Conservation (phyloP, 1,140 invertebrate species). For the Scaptomyza hsui region DNA sequence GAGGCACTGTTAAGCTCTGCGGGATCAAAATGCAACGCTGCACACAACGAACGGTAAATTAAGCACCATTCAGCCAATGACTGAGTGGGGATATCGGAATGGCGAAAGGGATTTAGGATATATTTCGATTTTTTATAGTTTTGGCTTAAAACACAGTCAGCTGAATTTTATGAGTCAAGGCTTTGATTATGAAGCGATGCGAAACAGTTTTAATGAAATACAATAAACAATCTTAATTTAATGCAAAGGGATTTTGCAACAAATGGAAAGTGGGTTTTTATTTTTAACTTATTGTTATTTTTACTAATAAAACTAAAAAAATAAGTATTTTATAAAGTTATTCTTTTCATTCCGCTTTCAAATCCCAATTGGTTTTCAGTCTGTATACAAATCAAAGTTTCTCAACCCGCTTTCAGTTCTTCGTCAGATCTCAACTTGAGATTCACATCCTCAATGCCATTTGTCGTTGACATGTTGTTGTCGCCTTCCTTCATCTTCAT, state of each 20-base stretch:
- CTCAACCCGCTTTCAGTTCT: slow-evolving; percentile 7
- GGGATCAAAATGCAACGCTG: slow-evolving; percentile 51
- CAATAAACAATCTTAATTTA: slow-evolving; percentile 69
- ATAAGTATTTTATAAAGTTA: too few relatives aligned
- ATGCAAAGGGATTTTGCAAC: slow-evolving; percentile 47
- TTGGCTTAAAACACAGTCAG: slow-evolving; percentile 34
- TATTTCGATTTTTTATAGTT: slow-evolving; percentile 62
- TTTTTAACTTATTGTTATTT: too few relatives aligned
- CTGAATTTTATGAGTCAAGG: slow-evolving; percentile 24
- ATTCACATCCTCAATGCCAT: slow-evolving; percentile 59
- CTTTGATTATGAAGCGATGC: slow-evolving; percentile 36
- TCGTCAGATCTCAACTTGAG: slow-evolving; percentile 14
- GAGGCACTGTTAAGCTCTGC: slow-evolving; percentile 52
- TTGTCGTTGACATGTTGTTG: slow-evolving; percentile 54
- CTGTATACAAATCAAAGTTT: slow-evolving; percentile 32
- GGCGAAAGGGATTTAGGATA: slow-evolving; percentile 62
- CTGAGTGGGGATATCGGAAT: not conserved
- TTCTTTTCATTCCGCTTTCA: too few relatives aligned
- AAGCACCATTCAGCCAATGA: slow-evolving; percentile 20
- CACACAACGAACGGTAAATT: slow-evolving; percentile 48
- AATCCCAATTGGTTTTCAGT: slow-evolving; percentile 14
- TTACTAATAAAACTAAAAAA: too few relatives aligned
- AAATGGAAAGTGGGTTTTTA: slow-evolving; percentile 50
- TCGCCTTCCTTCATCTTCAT: slow-evolving; percentile 14
- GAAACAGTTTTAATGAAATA: slow-evolving; percentile 27